Evolutionary conservation across 2,113 vertebrate genomes (phyloP).

Genomic region (Phaethornis superciliosus): DNA sequence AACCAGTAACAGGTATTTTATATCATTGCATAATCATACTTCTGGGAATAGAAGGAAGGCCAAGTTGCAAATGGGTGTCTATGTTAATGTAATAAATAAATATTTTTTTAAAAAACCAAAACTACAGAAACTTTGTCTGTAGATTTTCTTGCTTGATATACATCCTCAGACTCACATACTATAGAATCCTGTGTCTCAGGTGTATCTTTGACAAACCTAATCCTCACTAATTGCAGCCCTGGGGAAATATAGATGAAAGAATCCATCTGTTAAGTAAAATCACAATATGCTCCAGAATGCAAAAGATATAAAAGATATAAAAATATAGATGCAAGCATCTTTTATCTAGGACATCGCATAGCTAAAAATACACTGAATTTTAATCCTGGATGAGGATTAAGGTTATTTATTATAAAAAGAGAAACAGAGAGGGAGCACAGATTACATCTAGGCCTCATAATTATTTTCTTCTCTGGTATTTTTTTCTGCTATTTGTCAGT

Average conservation of each 20-base stretch:
- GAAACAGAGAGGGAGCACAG: constrained; percentile 46
- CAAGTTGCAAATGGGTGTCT: neutral
- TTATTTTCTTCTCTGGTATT: constrained; percentile 47
- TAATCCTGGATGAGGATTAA: constrained; percentile 89
- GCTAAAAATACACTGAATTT: constrained; percentile 81
- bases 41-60: neutral
- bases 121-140: neutral
- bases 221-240: neutral
- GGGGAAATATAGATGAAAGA: neutral
- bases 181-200: neutral
- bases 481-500: neutral
- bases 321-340: constrained; percentile 11
- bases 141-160: neutral
- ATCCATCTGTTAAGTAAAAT: neutral
- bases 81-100: neutral
- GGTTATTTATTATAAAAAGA: constrained; percentile 77
- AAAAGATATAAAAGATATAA: constrained; percentile 10
- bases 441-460: constrained; percentile 83
- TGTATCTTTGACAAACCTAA: neutral
- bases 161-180: neutral
- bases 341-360: constrained; percentile 78
- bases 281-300: neutral
- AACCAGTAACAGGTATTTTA: neutral
- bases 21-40: neutral
- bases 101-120: neutral